Evolutionary conservation across 2,113 vertebrate species (phyloP).

Genomic region (Bolborhynchus lineola): DNA sequence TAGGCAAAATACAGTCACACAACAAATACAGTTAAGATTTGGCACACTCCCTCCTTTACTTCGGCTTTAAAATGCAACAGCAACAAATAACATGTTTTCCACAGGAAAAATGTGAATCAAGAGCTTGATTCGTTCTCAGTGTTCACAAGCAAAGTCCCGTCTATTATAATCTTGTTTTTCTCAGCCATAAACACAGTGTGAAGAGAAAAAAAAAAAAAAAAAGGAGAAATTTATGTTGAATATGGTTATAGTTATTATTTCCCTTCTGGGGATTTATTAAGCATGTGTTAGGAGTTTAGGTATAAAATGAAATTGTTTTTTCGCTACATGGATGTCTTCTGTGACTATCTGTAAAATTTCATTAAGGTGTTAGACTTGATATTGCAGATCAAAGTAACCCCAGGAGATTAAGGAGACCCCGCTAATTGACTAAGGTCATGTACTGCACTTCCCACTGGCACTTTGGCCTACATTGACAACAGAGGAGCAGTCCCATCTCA

Average conservation of each 20-base stretch:
- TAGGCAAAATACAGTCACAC: background rate
- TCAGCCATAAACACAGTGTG: constrained; percentile 35
- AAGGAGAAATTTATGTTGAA: constrained; percentile 51
- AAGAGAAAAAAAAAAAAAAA: background rate
- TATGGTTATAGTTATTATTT: constrained; percentile 67
- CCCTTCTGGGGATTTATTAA: constrained; percentile 66
- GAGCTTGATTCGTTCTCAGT: background rate
- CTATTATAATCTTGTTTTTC: constrained; percentile 51
- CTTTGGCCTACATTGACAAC: constrained; percentile 66
- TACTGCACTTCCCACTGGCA: constrained; percentile 68
- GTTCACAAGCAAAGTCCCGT: background rate
- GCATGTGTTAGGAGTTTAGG: constrained; percentile 63
- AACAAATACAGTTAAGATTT: background rate
- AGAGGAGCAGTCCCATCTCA: constrained; percentile 65
- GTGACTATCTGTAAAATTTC: constrained; percentile 72
- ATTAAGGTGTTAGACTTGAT: constrained; percentile 72
- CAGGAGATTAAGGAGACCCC: constrained; percentile 65
- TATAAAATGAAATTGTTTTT: constrained; percentile 68
- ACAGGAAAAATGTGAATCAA: background rate
- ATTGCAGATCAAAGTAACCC: constrained; percentile 74
- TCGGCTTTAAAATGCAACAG: background rate
- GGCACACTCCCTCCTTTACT: background rate
- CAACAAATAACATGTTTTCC: background rate
- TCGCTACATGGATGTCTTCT: constrained; percentile 54
- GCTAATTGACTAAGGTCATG: constrained; percentile 74